These are phyloP conservation scores for Lucinisca nassula DNA, from an alignment of 2,888 invertebrate genomes.

Conservation along the genomic window DNA sequence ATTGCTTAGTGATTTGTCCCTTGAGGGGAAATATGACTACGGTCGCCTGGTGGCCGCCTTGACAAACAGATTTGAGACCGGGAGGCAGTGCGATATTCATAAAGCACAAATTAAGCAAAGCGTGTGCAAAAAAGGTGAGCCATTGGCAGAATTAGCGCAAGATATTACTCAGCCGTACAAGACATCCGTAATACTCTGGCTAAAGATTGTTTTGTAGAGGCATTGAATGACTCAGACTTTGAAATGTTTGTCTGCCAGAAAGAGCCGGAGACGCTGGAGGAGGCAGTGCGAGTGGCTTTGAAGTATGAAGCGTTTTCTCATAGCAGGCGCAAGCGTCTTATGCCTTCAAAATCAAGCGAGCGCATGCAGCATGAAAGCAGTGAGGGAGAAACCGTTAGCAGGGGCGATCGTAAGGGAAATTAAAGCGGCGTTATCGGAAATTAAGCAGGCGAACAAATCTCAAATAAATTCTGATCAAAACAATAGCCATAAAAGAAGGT, in stretches of 20 bases:
- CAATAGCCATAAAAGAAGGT: not conserved
- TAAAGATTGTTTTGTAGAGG: constrained; percentile 18
- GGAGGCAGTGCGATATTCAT: constrained; percentile 19
- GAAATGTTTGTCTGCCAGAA: not conserved
- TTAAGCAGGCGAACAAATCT: not conserved
- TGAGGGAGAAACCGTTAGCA: not conserved
- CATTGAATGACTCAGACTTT: constrained; percentile 23
- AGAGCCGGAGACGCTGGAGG: constrained; percentile 17
- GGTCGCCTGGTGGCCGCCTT: not conserved
- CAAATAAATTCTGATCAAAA: not conserved
- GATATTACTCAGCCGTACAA: not conserved
- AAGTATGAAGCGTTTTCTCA: constrained; percentile 26
- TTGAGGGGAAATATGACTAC: not conserved
- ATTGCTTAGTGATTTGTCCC: not conserved
- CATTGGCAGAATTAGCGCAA: constrained; percentile 24
- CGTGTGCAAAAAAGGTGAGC: constrained; percentile 15
- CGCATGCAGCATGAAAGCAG: constrained; percentile 8
- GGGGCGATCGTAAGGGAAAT: not conserved
- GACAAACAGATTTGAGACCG: constrained; percentile 16
- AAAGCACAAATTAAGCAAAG: constrained; percentile 28
- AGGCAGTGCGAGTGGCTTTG: constrained; percentile 20
- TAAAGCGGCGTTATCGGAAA: not conserved
- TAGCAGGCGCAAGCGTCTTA: not conserved
- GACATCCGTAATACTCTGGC: constrained; percentile 5
- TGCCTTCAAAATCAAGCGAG: not conserved